Conservation (phyloP, 1,140 invertebrate genomes). For the Brachionus sp. region DNA sequence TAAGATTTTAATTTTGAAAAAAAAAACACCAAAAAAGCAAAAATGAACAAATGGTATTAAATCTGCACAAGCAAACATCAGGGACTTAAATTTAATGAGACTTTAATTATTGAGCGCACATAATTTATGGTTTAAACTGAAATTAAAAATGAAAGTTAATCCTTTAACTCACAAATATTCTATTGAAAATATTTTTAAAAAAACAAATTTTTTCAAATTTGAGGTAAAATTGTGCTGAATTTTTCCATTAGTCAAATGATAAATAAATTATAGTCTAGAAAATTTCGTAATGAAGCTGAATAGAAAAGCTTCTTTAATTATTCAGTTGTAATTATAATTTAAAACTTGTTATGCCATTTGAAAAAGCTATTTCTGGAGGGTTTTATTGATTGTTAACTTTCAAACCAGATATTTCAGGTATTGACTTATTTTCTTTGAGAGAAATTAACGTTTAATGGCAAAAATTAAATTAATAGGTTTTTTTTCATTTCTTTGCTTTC, state of each 20-base stretch:
- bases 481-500: background rate
- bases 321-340: background rate
- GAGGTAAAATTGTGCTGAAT: background rate
- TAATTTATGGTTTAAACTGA: background rate
- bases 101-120: background rate
- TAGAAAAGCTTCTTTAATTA: background rate
- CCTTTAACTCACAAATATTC: background rate
- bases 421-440: background rate
- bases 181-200: background rate
- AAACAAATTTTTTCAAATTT: background rate
- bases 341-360: conserved; percentile 8
- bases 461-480: background rate
- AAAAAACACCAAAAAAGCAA: background rate
- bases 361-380: background rate
- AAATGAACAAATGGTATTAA: background rate
- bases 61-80: background rate
- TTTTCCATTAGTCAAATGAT: background rate
- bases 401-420: background rate
- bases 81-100: background rate
- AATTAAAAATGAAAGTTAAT: background rate
- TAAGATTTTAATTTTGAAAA: background rate
- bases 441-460: background rate
- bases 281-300: background rate
- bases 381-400: background rate
- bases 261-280: background rate